A percentile compares a stretch with the other conserved stretches of the same genome.
phyloP scores from a whole-genome alignment of 2,888 invertebrate species.

The Protonemura montana region DNA sequence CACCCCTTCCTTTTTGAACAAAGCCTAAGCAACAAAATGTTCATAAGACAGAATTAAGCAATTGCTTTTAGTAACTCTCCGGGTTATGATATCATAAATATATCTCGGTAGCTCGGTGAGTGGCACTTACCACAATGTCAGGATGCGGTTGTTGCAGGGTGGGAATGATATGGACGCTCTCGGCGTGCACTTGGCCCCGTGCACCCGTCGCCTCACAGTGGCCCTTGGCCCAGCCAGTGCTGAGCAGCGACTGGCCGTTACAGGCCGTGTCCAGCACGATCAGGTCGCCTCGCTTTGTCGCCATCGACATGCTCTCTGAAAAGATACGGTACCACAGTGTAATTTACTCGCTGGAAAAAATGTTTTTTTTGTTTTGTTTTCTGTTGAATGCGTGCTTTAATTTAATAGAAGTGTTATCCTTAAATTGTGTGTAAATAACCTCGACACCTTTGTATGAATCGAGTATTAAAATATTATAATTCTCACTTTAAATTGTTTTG shows the following conservation, averaged over 20 bases:
- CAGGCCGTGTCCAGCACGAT: constrained; percentile 79
- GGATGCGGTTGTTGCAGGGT: constrained; percentile 77
- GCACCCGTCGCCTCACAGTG: constrained; percentile 67
- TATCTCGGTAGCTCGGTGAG: neutral
- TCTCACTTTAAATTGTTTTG: too few relatives aligned
- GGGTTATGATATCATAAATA: too few relatives aligned
- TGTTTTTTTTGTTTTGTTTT: too few relatives aligned
- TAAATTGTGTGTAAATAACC: too few relatives aligned
- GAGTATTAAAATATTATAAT: too few relatives aligned
- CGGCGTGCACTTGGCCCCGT: constrained; percentile 85
- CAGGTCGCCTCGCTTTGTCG: constrained; percentile 76
- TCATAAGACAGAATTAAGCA: too few relatives aligned
- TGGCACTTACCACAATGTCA: constrained; percentile 65
- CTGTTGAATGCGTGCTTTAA: too few relatives aligned
- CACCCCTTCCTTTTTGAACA: constrained; percentile 57
- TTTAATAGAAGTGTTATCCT: too few relatives aligned
- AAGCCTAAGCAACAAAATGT: constrained; percentile 54
- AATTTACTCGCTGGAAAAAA: too few relatives aligned
- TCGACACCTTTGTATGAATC: too few relatives aligned
- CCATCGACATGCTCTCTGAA: constrained; percentile 55
- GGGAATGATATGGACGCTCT: constrained; percentile 86
- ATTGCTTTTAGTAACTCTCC: too few relatives aligned
- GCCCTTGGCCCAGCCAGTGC: constrained; percentile 76
- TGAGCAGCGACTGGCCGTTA: constrained; percentile 77
- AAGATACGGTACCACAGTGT: neutral